These are phyloP conservation scores for Galbula dea DNA, from an alignment of 2,113 vertebrate species.

Conservation along the genomic window DNA sequence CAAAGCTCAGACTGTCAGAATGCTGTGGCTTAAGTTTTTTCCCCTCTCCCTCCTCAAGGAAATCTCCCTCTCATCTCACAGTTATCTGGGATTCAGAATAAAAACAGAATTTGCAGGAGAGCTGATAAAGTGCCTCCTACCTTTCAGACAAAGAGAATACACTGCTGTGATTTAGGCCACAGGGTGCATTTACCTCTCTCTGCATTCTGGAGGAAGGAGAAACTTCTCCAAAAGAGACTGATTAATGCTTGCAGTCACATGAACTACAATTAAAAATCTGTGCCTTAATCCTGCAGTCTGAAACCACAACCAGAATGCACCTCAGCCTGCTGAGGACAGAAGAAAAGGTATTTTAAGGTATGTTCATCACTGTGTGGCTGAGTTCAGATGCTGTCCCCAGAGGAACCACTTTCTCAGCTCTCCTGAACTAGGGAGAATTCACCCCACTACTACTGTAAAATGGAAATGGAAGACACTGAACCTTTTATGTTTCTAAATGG, in stretches of 20 bases:
- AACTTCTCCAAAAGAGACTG: background rate
- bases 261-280: background rate
- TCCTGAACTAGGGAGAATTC: background rate
- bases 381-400: background rate
- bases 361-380: background rate
- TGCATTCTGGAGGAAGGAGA: background rate
- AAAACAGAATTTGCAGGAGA: background rate
- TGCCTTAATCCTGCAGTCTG: background rate
- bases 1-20: background rate
- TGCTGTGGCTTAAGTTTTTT: background rate
- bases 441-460: background rate
- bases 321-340: background rate
- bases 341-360: background rate
- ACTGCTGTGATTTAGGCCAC: background rate
- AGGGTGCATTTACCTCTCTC: background rate
- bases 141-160: background rate
- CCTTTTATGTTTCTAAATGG: background rate
- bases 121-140: background rate
- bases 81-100: background rate
- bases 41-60: background rate
- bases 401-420: background rate
- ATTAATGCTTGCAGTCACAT: background rate
- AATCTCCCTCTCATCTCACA: background rate
- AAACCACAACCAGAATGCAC: background rate
- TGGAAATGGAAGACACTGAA: background rate